Conservation (phyloP, 2,888 invertebrate genomes). For the Lepidochitona cinerea region DNA sequence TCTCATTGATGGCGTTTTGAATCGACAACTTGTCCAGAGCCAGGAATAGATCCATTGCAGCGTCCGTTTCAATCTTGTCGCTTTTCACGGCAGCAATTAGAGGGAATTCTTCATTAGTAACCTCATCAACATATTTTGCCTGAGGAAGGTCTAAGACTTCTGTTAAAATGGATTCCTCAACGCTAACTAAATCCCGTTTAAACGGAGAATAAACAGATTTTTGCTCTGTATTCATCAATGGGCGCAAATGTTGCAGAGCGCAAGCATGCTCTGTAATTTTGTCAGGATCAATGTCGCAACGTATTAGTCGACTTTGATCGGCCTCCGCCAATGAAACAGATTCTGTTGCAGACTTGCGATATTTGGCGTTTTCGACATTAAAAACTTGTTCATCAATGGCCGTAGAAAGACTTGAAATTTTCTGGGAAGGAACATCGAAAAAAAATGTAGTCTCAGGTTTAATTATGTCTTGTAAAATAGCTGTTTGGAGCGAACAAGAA, state of each 20-base stretch:
- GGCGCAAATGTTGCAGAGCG: conserved; percentile 51
- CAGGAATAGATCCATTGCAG: conserved; percentile 51
- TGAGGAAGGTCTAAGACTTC: conserved; percentile 54
- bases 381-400: conserved; percentile 50
- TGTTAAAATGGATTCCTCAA: conserved; percentile 67
- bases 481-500: conserved; percentile 68
- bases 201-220: conserved; percentile 79
- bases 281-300: conserved; percentile 69
- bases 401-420: conserved; percentile 49
- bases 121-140: conserved; percentile 46
- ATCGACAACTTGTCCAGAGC: conserved; percentile 69
- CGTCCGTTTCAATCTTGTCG: conserved; percentile 48
- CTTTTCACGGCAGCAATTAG: conserved; percentile 56
- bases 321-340: conserved; percentile 92
- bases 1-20: conserved; percentile 64
- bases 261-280: conserved; percentile 50
- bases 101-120: conserved; percentile 42
- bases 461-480: conserved; percentile 51
- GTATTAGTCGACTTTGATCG: conserved; percentile 87
- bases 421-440: conserved; percentile 50
- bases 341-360: conserved; percentile 80
- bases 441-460: conserved; percentile 59
- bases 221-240: conserved; percentile 77
- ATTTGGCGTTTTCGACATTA: conserved; percentile 47
- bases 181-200: conserved; percentile 80